Base-by-base conservation (phyloP, 2,888 invertebrate genomes). In the Dichetophora obliterata region DNA sequence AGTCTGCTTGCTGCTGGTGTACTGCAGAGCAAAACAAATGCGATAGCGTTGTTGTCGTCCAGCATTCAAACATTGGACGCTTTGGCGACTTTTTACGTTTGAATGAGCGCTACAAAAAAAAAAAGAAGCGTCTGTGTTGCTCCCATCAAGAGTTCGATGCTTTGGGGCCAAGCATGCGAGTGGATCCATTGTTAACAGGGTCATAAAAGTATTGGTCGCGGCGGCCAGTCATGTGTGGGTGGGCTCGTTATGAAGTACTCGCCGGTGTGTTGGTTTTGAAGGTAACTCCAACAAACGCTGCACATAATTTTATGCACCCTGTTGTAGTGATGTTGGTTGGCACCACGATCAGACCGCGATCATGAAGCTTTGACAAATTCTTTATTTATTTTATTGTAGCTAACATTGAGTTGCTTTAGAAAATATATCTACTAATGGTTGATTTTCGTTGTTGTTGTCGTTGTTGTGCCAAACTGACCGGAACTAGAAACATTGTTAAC, bases 401-500 rank as follows among this genome's bases (percentile, higher is more conserved):
- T 43, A 43, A 43, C 43, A 43, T 43, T 43, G 43, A 43, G 43
- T 43, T 6, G 43, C 43, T 14, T 3, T 43, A 43, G 43, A 43
- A 43, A 11, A 43, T 43, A 43, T 43, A 43, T 43, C 43, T 43
- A 11, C 11, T 19, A 54, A 54, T 69, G 24, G 43, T 69, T 69
- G 27, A 59, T 59, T 16, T 9, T 70, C 61, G 19, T 43, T 59
- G 37, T 52, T n/a, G 24, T 52, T 65, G 63, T 63, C 37, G 54
- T 65, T 65, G 75, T 71, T 78, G 78, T 82, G 80, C 72, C 78
- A 81, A 83, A 81, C 82, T 81, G 82, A 83, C 83, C 85, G 84
- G 83, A 85, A 85, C 84, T 83, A 79, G 63, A 79, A 63, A 81
- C 81, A 82, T 84, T 83, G 83, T 84, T 82, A 80, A 80, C 81